Evolutionary conservation across 2,113 vertebrate genomes (phyloP).

Genomic region (Gambusia holbrooki): DNA sequence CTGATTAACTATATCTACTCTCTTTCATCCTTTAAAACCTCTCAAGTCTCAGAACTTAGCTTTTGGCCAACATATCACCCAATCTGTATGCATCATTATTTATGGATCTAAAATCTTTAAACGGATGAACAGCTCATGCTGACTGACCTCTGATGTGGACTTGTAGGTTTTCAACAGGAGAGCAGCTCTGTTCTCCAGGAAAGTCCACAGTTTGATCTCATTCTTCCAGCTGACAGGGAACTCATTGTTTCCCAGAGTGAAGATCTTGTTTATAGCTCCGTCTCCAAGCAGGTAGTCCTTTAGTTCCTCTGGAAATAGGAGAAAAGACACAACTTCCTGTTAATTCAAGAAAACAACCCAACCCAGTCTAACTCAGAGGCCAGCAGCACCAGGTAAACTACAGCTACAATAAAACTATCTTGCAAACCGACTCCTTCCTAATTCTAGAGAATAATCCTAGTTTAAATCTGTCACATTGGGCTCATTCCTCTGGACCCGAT

Average conservation of each 20-base stretch:
- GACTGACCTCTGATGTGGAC: constrained; percentile 78
- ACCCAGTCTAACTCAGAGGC: not conserved
- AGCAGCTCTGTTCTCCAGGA: constrained; percentile 93
- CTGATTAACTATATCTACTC: no score
- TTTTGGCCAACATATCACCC: not conserved
- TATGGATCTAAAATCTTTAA: no score
- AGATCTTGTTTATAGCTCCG: constrained; percentile 91
- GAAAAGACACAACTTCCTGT: not conserved
- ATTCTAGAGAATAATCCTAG: not conserved
- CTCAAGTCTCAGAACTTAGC: no score
- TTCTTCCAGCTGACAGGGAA: constrained; percentile 98
- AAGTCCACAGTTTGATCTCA: constrained; percentile 97
- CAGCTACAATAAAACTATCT: not conserved
- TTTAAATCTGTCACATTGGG: constrained; percentile 19
- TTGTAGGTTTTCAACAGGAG: constrained; percentile 96
- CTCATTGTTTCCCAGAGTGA: constrained; percentile 93
- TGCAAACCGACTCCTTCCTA: not conserved
- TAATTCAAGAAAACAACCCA: not conserved
- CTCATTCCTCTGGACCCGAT: constrained; percentile 14
- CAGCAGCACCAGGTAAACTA: not conserved
- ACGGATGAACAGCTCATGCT: not conserved
- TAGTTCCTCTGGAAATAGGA: constrained; percentile 87
- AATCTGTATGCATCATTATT: not conserved
- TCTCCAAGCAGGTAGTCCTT: constrained; percentile 93
- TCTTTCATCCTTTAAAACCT: no score